These are phyloP conservation scores for Diabrotica undecimpunctata DNA, from an alignment of 1,140 invertebrate genomes.

Conservation along the genomic window DNA sequence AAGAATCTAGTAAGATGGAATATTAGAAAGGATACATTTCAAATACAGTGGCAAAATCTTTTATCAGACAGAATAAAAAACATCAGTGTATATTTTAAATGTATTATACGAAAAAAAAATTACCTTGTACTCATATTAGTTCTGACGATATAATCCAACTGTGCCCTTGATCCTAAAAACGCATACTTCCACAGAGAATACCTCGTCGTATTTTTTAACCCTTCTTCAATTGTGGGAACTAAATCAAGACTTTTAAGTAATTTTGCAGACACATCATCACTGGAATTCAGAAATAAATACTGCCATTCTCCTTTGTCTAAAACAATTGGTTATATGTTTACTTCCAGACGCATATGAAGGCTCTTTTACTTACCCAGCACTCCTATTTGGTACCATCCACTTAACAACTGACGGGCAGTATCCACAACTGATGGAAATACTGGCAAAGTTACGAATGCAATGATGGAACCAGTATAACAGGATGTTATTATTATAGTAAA, in stretches of 20 bases:
- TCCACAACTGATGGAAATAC: conserved; percentile 67
- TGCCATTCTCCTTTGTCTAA: conserved; percentile 69
- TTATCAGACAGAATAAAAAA: too few species aligned
- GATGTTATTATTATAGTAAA: conserved; percentile 77
- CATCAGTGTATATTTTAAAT: too few species aligned
- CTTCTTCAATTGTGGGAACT: conserved; percentile 58
- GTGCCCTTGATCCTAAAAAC: conserved; percentile 63
- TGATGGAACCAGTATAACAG: conserved; percentile 74
- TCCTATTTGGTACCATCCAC: conserved; percentile 57
- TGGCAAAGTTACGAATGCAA: conserved; percentile 73
- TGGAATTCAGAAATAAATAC: conserved; percentile 62
- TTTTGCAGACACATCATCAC: conserved; percentile 54
- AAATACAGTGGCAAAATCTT: too few species aligned
- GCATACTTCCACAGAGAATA: conserved; percentile 71
- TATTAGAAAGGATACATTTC: too few species aligned
- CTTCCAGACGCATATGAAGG: background rate
- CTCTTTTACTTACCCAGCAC: conserved; percentile 52
- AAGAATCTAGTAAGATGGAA: too few species aligned
- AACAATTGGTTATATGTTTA: conserved; percentile 20
- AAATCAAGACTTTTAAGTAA: conserved; percentile 63
- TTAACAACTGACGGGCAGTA: conserved; percentile 57
- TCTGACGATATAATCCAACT: conserved; percentile 65
- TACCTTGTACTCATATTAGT: conserved; percentile 63
- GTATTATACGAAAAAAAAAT: background rate
- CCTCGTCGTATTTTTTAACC: conserved; percentile 65